Conservation (phyloP, 1,140 invertebrate genomes). For the Diachasma alloeum region DNA sequence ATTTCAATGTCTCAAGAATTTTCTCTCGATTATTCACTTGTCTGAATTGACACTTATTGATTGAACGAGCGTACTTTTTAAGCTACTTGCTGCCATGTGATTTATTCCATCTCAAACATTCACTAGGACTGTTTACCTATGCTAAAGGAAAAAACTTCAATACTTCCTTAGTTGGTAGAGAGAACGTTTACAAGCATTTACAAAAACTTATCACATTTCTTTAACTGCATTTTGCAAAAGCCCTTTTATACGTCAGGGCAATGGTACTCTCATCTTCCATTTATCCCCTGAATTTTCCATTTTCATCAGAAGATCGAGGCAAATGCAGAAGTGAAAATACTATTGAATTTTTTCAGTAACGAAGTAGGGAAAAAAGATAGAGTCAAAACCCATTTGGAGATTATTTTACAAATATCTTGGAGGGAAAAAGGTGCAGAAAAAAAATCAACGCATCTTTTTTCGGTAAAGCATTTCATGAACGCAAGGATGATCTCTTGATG, state of each 20-base stretch:
- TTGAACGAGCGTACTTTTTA: constrained; percentile 45
- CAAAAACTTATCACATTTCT: constrained; percentile 67
- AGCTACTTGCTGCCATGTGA: constrained; percentile 42
- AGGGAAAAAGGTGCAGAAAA: too few relatives aligned
- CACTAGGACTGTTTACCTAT: constrained; percentile 48
- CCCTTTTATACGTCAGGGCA: constrained; percentile 13
- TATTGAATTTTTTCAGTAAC: neutral
- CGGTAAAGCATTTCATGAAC: too few relatives aligned
- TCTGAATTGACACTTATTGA: neutral
- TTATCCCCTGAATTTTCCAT: neutral
- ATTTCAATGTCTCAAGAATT: neutral
- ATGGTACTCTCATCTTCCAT: constrained; percentile 21
- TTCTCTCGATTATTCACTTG: neutral
- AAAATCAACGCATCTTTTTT: neutral
- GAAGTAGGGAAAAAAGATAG: neutral
- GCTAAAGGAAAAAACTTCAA: constrained; percentile 41
- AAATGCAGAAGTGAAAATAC: neutral
- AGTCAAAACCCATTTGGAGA: neutral
- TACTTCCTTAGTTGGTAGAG: constrained; percentile 53
- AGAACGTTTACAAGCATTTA: constrained; percentile 67
- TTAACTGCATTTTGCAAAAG: constrained; percentile 25
- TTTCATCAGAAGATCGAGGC: neutral
- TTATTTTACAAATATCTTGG: neutral
- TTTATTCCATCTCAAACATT: constrained; percentile 19
- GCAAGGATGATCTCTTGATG: too few relatives aligned